These are phyloP conservation scores for Callimorpha dominula DNA, from an alignment of 2,888 invertebrate genomes.

Conservation along the genomic window DNA sequence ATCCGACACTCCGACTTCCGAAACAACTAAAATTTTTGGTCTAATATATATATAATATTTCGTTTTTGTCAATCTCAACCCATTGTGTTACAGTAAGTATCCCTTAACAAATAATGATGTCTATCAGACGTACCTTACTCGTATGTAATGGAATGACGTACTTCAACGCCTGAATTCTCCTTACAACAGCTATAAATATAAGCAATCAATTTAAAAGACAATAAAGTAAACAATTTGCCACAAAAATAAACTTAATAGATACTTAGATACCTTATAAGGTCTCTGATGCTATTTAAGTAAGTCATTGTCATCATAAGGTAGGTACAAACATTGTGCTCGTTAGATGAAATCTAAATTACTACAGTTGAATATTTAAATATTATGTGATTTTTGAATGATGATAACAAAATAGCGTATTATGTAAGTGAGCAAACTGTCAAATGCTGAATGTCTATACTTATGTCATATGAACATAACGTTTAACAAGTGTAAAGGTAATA, in stretches of 20 bases:
- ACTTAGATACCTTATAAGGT: slow-evolving; percentile 3
- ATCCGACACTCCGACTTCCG: too few relatives aligned
- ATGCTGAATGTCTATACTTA: not conserved
- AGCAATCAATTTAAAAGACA: slow-evolving; percentile 3
- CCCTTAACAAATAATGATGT: too few relatives aligned
- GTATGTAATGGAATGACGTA: too few relatives aligned
- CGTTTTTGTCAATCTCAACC: too few relatives aligned
- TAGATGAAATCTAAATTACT: slow-evolving; percentile 21
- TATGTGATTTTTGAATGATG: slow-evolving; percentile 4
- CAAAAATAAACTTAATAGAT: not conserved
- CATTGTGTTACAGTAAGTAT: too few relatives aligned
- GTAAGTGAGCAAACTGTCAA: not conserved
- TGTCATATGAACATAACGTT: not conserved
- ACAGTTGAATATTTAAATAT: slow-evolving; percentile 5
- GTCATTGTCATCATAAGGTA: slow-evolving; percentile 17
- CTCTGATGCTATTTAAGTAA: slow-evolving; percentile 12
- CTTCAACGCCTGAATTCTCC: too few relatives aligned
- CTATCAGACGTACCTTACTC: too few relatives aligned
- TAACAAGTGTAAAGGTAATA: too few relatives aligned
- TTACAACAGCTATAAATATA: not conserved
- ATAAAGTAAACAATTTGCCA: slow-evolving; percentile 9
- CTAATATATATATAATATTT: too few relatives aligned
- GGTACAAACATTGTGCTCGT: slow-evolving; percentile 13
- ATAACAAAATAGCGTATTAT: not conserved
- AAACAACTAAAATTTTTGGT: too few relatives aligned